phyloP scores from a whole-genome alignment of 2,797 vertebrate genomes.

The Anomalospiza imberbis region DNA sequence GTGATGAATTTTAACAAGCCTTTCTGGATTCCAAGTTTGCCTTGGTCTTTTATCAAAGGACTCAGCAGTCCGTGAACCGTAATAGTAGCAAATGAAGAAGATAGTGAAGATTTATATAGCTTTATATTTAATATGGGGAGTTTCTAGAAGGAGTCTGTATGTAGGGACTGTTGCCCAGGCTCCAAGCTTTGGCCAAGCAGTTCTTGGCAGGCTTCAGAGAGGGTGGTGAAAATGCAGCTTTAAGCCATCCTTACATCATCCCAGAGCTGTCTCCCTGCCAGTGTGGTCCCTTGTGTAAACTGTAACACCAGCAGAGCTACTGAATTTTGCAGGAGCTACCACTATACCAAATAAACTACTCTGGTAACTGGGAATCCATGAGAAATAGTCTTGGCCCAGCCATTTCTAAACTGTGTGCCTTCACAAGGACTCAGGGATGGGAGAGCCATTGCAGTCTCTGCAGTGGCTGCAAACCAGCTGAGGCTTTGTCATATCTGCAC shows the following conservation, averaged over 20 bases:
- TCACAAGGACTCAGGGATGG: not conserved
- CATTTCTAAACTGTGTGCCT: not conserved
- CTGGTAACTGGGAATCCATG: not conserved
- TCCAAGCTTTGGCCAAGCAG: conserved; percentile 10
- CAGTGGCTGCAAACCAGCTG: not conserved
- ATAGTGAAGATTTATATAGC: not conserved
- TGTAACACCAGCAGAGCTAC: conserved; percentile 25
- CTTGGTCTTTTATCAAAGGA: not conserved
- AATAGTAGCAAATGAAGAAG: not conserved
- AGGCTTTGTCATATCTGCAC: not conserved
- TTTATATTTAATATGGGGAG: conserved; percentile 26
- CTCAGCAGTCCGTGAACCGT: not conserved
- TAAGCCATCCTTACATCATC: conserved; percentile 43
- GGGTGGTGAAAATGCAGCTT: conserved; percentile 45
- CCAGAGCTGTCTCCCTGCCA: not conserved
- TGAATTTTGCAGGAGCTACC: conserved; percentile 13
- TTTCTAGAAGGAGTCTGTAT: conserved; percentile 34
- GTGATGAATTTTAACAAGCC: not conserved
- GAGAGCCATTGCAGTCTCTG: not conserved
- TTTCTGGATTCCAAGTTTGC: not conserved
- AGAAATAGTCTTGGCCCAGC: not conserved
- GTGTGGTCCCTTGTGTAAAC: not conserved
- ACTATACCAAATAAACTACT: not conserved
- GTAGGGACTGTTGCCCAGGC: conserved; percentile 36
- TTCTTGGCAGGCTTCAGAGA: conserved; percentile 34